Evolutionary conservation across 1,140 invertebrate genomes (phyloP).

Genomic region (Cydia pomonella): DNA sequence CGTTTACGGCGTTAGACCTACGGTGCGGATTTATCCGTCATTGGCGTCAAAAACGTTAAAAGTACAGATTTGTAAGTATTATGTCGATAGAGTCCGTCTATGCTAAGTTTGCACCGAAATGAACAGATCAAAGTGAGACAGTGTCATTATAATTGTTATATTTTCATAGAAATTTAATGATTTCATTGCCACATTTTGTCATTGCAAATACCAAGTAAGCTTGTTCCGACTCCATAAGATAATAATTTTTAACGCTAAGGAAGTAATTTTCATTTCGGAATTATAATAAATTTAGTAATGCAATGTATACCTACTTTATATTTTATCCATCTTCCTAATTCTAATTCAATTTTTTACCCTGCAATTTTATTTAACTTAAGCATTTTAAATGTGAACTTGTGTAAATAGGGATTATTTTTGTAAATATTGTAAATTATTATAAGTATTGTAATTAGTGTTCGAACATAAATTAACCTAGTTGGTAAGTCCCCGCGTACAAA

Average conservation of each 20-base stretch:
- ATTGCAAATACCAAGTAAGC: too few relatives aligned
- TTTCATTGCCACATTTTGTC: too few relatives aligned
- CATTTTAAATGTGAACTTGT: conserved; percentile 10
- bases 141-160: neutral
- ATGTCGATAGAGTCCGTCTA: neutral
- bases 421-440: conserved; percentile 17
- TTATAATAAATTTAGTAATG: neutral
- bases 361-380: conserved; percentile 19
- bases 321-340: neutral
- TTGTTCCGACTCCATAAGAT: neutral
- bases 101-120: neutral
- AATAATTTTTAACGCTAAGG: neutral
- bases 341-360: neutral
- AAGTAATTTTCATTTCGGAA: neutral
- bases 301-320: neutral
- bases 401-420: conserved; percentile 6
- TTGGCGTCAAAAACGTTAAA: too few relatives aligned
- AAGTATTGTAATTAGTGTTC: neutral
- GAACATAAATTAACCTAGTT: neutral
- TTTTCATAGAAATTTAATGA: too few relatives aligned
- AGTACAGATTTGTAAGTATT: conserved; percentile 6
- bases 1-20: too few relatives aligned
- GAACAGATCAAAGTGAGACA: neutral
- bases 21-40: too few relatives aligned
- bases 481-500: too few relatives aligned